A percentile compares a stretch with the other conserved stretches of the same genome.
These are phyloP conservation scores for Lonchura striata DNA, from an alignment of 2,113 vertebrate species.

Conservation along the genomic window DNA sequence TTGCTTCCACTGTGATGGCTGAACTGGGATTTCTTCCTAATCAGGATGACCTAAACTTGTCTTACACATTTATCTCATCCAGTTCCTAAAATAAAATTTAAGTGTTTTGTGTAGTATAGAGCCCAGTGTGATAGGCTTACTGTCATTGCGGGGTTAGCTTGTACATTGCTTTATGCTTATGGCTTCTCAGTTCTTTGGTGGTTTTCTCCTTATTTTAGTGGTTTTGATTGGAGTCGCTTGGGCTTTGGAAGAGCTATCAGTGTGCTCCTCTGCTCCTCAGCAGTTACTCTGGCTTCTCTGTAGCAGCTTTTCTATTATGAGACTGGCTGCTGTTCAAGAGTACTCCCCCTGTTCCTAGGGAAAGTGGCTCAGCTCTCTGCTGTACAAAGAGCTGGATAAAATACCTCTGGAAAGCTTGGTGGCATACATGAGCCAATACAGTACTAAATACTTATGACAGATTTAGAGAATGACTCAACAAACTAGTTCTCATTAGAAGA, in stretches of 20 bases:
- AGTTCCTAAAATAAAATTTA: neutral
- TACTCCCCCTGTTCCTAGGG: neutral
- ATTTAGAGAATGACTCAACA: neutral
- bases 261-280: neutral
- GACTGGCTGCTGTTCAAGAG: neutral
- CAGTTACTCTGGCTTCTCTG: neutral
- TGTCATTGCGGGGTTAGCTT: neutral
- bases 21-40: neutral
- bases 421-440: neutral
- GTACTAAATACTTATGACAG: neutral
- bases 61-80: neutral
- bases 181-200: neutral
- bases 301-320: neutral
- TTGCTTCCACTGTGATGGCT: neutral
- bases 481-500: neutral
- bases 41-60: neutral
- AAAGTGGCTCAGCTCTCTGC: neutral
- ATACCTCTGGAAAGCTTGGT: neutral
- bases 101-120: neutral
- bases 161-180: neutral
- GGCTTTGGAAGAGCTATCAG: neutral
- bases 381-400: neutral
- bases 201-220: neutral
- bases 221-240: neutral
- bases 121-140: neutral